phyloP scores from a whole-genome alignment of 1,140 invertebrate species.

The Charaxes varanes region DNA sequence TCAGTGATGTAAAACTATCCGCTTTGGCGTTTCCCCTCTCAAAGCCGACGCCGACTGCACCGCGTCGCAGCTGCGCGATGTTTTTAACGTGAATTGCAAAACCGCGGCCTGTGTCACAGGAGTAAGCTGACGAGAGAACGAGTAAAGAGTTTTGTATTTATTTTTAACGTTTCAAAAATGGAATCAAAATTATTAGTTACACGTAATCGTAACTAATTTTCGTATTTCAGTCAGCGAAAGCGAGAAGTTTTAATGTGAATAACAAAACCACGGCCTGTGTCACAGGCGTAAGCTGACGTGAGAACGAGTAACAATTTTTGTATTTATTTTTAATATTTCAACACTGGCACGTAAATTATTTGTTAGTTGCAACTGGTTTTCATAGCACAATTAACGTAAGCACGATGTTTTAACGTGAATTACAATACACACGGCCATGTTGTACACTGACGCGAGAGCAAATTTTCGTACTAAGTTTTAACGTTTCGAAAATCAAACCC shows the following conservation, averaged over 20 bases:
- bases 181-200: too few relatives aligned
- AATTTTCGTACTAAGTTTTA: too few relatives aligned
- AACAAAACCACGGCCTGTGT: slow-evolving; percentile 23
- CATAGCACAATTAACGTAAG: too few relatives aligned
- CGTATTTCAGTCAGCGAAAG: too few relatives aligned
- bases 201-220: too few relatives aligned
- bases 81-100: slow-evolving; percentile 31
- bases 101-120: slow-evolving; percentile 14
- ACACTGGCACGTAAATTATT: too few relatives aligned
- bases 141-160: neutral
- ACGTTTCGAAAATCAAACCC: too few relatives aligned
- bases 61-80: slow-evolving; percentile 27
- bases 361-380: too few relatives aligned
- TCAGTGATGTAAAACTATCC: slow-evolving; percentile 29
- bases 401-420: slow-evolving; percentile 33
- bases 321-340: too few relatives aligned
- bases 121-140: neutral
- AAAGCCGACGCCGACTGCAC: slow-evolving; percentile 19
- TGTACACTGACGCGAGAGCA: neutral
- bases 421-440: slow-evolving; percentile 20
- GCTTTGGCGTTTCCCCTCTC: slow-evolving; percentile 26
- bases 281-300: slow-evolving; percentile 1
- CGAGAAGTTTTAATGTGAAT: slow-evolving; percentile 32
- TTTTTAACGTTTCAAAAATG: too few relatives aligned
- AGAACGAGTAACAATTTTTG: neutral